Percentiles rank a stretch among this genome's conserved stretches.
Conservation (phyloP, 2,113 vertebrate species). For the Sus scrofa region DNA sequence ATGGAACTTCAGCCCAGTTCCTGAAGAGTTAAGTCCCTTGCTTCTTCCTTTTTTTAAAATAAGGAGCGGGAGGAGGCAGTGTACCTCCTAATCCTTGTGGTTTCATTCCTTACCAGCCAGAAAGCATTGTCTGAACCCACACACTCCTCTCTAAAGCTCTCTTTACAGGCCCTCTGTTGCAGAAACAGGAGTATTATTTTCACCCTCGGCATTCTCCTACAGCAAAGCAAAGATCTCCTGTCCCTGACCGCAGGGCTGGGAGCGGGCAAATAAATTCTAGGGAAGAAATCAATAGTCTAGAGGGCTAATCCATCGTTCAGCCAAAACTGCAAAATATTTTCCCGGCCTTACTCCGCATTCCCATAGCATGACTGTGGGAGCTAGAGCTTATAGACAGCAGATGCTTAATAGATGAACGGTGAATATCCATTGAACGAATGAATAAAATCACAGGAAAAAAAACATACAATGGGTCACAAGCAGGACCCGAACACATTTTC, state of each 20-base stretch:
- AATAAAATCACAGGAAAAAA: background rate
- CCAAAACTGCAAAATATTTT: conserved; percentile 56
- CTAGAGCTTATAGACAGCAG: background rate
- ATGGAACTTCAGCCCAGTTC: background rate
- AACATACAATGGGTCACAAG: background rate
- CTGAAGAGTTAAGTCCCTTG: conserved; percentile 72
- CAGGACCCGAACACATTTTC: background rate
- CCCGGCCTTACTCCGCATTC: conserved; percentile 11
- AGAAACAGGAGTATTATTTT: conserved; percentile 72
- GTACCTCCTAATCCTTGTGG: conserved; percentile 79
- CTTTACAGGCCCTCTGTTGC: conserved; percentile 66
- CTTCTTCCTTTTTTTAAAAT: conserved; percentile 10
- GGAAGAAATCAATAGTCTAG: conserved; percentile 58
- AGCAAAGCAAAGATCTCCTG: conserved; percentile 60
- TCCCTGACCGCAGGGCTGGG: conserved; percentile 2
- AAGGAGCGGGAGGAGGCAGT: background rate
- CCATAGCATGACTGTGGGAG: background rate
- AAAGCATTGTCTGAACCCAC: conserved; percentile 77
- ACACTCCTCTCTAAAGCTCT: conserved; percentile 74
- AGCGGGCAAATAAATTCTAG: conserved; percentile 61
- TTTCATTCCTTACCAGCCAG: conserved; percentile 78
- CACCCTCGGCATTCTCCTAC: conserved; percentile 59
- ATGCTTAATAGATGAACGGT: background rate
- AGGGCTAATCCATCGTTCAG: conserved; percentile 58
- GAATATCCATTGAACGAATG: background rate